Conservation (phyloP, 2,888 invertebrate species). For the Elegia similella region DNA sequence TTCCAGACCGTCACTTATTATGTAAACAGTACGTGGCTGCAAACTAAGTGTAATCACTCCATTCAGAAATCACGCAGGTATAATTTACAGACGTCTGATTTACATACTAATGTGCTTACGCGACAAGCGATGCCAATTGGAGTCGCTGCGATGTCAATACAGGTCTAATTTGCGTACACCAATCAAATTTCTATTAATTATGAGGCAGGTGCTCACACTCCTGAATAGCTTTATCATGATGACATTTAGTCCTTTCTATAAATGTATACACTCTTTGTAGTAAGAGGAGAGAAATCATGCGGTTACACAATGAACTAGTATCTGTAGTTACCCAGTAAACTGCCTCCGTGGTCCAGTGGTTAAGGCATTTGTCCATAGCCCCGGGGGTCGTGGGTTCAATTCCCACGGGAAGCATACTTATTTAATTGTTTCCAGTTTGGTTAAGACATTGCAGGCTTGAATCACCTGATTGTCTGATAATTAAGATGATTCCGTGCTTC, state of each 20-base stretch:
- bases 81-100: conserved; percentile 53
- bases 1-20: background rate
- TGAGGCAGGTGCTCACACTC: conserved; percentile 44
- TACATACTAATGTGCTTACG: conserved; percentile 66
- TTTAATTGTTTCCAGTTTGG: too few relatives aligned
- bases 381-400: too few relatives aligned
- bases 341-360: too few relatives aligned
- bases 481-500: too few relatives aligned
- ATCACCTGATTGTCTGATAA: too few relatives aligned
- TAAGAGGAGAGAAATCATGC: too few relatives aligned
- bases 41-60: conserved; percentile 36
- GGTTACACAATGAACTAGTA: too few relatives aligned
- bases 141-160: conserved; percentile 55
- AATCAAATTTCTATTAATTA: conserved; percentile 69
- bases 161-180: conserved; percentile 62
- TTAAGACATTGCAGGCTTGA: too few relatives aligned
- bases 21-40: conserved; percentile 20
- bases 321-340: too few relatives aligned
- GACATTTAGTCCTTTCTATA: background rate
- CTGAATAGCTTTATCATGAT: background rate
- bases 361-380: too few relatives aligned
- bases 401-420: too few relatives aligned
- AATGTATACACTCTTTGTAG: too few relatives aligned
- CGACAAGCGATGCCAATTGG: conserved; percentile 58
- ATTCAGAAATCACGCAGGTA: conserved; percentile 45